Conservation (phyloP, 1,140 invertebrate genomes). For the Drosophila carrolli region DNA sequence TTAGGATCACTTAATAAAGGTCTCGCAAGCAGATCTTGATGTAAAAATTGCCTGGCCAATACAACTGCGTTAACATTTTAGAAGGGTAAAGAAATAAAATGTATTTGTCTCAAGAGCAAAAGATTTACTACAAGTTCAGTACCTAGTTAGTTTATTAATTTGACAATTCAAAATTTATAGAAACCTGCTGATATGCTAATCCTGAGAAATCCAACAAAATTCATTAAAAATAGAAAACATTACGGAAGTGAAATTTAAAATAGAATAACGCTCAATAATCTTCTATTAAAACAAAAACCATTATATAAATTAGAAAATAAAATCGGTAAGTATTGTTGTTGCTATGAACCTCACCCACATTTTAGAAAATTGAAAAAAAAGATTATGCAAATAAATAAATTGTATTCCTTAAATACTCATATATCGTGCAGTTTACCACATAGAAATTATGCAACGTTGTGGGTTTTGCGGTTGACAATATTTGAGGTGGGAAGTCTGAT, state of each 20-base stretch:
- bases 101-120: too few relatives aligned
- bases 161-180: not conserved
- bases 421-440: constrained; percentile 9
- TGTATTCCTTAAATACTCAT: constrained; percentile 15
- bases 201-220: too few relatives aligned
- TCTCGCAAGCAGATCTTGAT: too few relatives aligned
- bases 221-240: not conserved
- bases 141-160: too few relatives aligned
- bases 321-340: not conserved
- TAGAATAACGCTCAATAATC: too few relatives aligned
- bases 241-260: too few relatives aligned
- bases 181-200: too few relatives aligned
- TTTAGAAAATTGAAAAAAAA: not conserved
- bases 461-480: constrained; percentile 37
- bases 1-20: constrained; percentile 15
- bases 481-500: constrained; percentile 29
- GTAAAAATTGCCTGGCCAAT: not conserved
- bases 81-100: too few relatives aligned
- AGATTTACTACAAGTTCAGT: too few relatives aligned
- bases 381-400: constrained; percentile 27
- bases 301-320: not conserved
- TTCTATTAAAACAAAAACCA: not conserved
- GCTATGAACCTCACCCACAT: not conserved
- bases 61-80: too few relatives aligned
- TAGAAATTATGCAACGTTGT: constrained; percentile 32